Conservation (phyloP, 2,113 vertebrate species). For the Harpagus bidentatus region DNA sequence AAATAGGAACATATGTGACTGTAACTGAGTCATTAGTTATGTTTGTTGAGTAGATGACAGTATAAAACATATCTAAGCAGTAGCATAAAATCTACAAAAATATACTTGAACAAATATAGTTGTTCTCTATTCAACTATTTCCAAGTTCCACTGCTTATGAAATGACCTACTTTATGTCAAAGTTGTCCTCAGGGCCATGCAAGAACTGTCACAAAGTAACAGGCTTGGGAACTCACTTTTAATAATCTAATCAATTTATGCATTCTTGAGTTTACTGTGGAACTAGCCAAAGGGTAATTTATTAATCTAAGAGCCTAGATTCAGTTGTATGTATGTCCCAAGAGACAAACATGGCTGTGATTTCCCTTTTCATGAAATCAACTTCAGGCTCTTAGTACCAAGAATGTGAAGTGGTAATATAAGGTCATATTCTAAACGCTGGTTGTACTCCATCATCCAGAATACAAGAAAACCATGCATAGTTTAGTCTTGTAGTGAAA, state of each 20-base stretch:
- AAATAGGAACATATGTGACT: rapidly evolving
- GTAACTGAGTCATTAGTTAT: not conserved
- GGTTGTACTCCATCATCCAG: not conserved
- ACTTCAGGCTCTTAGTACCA: not conserved
- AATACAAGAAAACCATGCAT: not conserved
- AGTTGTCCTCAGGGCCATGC: not conserved
- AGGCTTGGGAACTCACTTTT: constrained; percentile 10
- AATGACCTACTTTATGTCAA: constrained; percentile 29
- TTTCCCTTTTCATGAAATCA: not conserved
- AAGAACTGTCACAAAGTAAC: constrained; percentile 33
- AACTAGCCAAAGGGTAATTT: constrained; percentile 36
- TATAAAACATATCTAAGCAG: not conserved
- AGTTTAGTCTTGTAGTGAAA: not conserved
- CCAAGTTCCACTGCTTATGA: not conserved
- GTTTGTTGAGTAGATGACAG: not conserved
- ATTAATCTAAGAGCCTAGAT: constrained; percentile 35
- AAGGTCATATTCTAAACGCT: not conserved
- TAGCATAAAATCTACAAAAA: not conserved
- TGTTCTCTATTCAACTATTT: not conserved
- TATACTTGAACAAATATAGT: not conserved
- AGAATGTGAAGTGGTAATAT: not conserved
- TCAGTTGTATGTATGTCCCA: not conserved
- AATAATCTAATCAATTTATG: constrained; percentile 61
- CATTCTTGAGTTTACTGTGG: constrained; percentile 8
- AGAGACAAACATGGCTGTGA: not conserved